Base-by-base conservation (phyloP, 2,113 vertebrate species). In the Melanotaenia duboulayi region DNA sequence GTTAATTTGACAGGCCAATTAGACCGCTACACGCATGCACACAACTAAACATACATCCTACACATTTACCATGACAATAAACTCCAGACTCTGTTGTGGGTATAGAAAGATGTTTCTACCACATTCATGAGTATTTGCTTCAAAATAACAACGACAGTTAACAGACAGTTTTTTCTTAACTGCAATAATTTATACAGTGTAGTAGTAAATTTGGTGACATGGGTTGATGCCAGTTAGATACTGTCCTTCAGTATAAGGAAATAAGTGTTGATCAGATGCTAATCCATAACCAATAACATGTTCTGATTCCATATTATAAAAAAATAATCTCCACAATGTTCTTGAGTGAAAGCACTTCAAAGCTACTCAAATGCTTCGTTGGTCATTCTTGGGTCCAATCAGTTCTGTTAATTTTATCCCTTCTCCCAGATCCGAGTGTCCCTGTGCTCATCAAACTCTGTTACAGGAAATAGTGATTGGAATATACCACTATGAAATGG, bases 1-100 rank as follows among this genome's bases (percentile, higher is more conserved):
- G 72, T 85, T 84, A 70, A 60, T 79, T 24, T 85, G 89, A 84
- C 86, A 89, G 80, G 82, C 85, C 87, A 88, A 91, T 92, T 89
- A 87, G 74, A 63, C 66, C 74, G 81, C 77, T 80, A 64, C 77
- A 82, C 24, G 54, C 83, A 84, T 85, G 69, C n/a, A 78, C 28
- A 28, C 28, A 28, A 72, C 63, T 9, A 35, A 44, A 72, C 59
- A 54, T 56, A 76, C 40, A 49, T 28, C 23, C 24, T 22, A 23
- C 37, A 50, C 49, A 65, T 13, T 10, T 19, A 6, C 22, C 28
- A 35, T 14, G 9, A 25, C 9, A n/a, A 44, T 14, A 48, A 4
- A 25, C 49, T 44, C 19, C 25, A 28, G 20, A 11, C 0, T 51
- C 14, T n/a, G 12, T 44, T 16, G 17, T 20, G 28, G 14, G 24